Evolutionary conservation across 2,888 invertebrate species (phyloP), one percentile per base, ranked within the genome.

Genomic region (Salticus scenicus): DNA sequence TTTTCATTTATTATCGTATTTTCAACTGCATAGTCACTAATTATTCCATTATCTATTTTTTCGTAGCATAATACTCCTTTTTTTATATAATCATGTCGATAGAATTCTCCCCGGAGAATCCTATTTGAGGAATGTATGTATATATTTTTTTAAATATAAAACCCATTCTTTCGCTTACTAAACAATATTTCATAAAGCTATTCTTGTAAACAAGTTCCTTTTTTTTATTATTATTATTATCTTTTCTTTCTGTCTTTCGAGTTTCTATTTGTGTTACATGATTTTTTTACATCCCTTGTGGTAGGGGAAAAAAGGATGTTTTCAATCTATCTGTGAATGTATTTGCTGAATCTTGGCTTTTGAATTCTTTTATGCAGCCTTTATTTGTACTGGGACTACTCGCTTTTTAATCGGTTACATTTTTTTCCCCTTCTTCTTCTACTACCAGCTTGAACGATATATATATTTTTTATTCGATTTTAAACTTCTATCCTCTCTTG

Each of bases 261-360:
- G 57, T 57, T 57, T 57, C 57, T 57, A 57, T 57, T 57, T 57
- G 57, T 57, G 57, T 24, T 4, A 57, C 47, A 67, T 37, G 67
- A 74, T 81, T 81, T 80, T 66, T 31, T 47, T 4, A 27, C 67
- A 57, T 74, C 73, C 81, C 81, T 67, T 69, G 81, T 74, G 81
- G 74, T 74, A 69, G 37, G 57, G 57, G 57, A 37, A 70, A 75
- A 82, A 82, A 75, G 82, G 28, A 71, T 70, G 67, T 82, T 79
- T 82, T 82, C 82, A 75, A 75, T 82, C 57, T 76, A 63, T 42
- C 75, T 75, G 51, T 76, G 75, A 75, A 76, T 67, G 67, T 67
- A 67, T 67, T 67, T 67, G 67, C 33, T 24, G 33, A 51, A 12
- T 70, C 70, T 70, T 70, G 70, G 70, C 70, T 70, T 70, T 70